Base-by-base conservation (phyloP, 2,888 invertebrate genomes). In the Epirrhoe alternata region DNA sequence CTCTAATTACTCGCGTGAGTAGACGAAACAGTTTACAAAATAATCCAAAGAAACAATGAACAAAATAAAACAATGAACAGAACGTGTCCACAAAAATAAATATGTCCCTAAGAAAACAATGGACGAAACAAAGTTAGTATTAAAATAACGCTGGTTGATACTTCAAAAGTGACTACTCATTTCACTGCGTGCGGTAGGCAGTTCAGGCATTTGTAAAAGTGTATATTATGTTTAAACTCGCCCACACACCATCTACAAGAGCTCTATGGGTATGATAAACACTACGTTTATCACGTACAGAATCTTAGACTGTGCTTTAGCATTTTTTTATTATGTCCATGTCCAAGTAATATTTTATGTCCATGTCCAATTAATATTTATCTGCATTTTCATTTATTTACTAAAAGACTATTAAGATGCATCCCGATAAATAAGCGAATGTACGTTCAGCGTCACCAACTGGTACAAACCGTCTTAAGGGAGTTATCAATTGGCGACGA, bases 71-170 rank as follows among this genome's bases (percentile, higher is more conserved):
- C 79, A 83, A 81, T 77, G 77, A 74, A 78, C 75, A 73, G 80
- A 79, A 83, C 79, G 74, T 68, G 74, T 69, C 74, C 74, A 79
- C 80, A 74, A 84, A 83, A 85, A 86, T 84, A 89, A 88, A 86
- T 84, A 83, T 86, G 87, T 89, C 86, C 82, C 80, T 86, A 89
- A 83, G 86, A 87, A 90, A 91, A 90, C 90, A 91, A 87, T 88
- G 88, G 83, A 72, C 75, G 77, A 82, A 81, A 85, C 82, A 83
- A 81, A 77, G 80, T 78, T 80, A 77, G 82, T 82, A 85, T 87
- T 87, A 88, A 88, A 89, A 88, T 87, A 89, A 87, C 82, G 84
- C 82, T 82, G 86, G 86, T 84, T 80, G 86, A 79, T 84, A 86
- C 89, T 91, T 87, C 72, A 91, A 86, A 87, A 82, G 84, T 88